These are phyloP conservation scores for Peromyscus nudipes DNA, from an alignment of 2,797 vertebrate species.

Conservation along the genomic window DNA sequence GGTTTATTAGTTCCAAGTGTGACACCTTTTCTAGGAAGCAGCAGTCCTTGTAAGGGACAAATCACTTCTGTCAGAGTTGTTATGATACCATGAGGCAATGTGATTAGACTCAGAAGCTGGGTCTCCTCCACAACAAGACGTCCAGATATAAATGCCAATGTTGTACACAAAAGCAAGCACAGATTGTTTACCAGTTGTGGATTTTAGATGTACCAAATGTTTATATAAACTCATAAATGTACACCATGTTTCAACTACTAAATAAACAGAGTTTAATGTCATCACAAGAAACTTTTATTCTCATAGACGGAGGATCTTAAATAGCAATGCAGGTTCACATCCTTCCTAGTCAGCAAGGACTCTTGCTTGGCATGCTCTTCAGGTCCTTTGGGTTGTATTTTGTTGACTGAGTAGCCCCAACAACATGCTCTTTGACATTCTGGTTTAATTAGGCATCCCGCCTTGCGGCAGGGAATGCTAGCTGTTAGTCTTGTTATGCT, in stretches of 20 bases:
- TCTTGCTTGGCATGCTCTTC: neutral
- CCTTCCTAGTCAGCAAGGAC: neutral
- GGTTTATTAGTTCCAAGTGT: conserved; percentile 82
- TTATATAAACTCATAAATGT: conserved; percentile 83
- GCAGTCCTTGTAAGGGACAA: conserved; percentile 83
- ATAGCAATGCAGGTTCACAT: neutral
- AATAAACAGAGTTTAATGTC: conserved; percentile 83
- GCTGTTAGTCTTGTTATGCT: neutral
- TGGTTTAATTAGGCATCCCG: neutral
- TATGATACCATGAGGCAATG: conserved; percentile 63
- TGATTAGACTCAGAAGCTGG: conserved; percentile 73
- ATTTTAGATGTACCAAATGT: conserved; percentile 84
- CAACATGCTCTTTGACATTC: neutral
- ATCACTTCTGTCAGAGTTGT: conserved; percentile 76
- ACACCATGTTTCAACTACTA: conserved; percentile 79
- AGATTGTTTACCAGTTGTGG: conserved; percentile 79
- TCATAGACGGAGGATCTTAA: conserved; percentile 73
- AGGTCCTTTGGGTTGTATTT: neutral
- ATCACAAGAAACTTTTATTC: conserved; percentile 80
- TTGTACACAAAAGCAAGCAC: conserved; percentile 79
- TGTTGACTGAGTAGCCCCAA: neutral
- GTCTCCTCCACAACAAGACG: conserved; percentile 55
- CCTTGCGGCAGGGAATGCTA: neutral
- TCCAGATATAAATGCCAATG: conserved; percentile 69
- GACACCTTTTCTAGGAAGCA: conserved; percentile 82